Conservation (phyloP, 2,113 vertebrate genomes). For the Myodes glareolus region DNA sequence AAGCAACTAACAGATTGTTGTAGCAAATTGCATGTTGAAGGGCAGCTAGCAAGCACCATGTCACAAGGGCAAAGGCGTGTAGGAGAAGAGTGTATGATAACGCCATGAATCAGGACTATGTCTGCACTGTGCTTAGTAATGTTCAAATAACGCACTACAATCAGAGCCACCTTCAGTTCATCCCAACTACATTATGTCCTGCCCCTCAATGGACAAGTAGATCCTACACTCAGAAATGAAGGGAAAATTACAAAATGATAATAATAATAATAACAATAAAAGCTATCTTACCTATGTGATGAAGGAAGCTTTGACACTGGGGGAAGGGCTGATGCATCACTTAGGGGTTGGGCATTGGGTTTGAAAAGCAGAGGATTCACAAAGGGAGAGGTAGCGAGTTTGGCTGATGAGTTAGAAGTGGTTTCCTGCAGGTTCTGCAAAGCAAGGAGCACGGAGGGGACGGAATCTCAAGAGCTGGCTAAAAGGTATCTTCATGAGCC, state of each 20-base stretch:
- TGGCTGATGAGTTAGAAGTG: not conserved
- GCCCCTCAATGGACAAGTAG: not conserved
- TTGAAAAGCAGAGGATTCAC: not conserved
- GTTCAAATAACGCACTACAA: not conserved
- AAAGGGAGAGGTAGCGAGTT: not conserved
- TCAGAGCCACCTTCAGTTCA: constrained; percentile 10
- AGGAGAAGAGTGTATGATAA: not conserved
- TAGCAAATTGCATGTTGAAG: not conserved
- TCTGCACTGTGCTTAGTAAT: not conserved
- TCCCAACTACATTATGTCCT: not conserved
- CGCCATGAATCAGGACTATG: not conserved
- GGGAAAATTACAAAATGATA: not conserved
- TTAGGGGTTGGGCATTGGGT: not conserved
- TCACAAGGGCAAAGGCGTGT: not conserved
- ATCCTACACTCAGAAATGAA: not conserved
- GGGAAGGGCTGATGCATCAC: not conserved
- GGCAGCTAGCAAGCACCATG: not conserved
- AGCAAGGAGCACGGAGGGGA: not conserved
- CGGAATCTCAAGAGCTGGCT: constrained; percentile 21
- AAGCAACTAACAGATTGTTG: not conserved
- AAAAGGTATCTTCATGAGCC: constrained; percentile 1
- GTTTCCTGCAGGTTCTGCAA: not conserved
- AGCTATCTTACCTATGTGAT: not conserved
- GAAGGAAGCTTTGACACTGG: constrained; percentile 2
- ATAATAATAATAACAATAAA: not conserved